Conservation (phyloP, 2,113 vertebrate genomes). For the Mus spicilegus region DNA sequence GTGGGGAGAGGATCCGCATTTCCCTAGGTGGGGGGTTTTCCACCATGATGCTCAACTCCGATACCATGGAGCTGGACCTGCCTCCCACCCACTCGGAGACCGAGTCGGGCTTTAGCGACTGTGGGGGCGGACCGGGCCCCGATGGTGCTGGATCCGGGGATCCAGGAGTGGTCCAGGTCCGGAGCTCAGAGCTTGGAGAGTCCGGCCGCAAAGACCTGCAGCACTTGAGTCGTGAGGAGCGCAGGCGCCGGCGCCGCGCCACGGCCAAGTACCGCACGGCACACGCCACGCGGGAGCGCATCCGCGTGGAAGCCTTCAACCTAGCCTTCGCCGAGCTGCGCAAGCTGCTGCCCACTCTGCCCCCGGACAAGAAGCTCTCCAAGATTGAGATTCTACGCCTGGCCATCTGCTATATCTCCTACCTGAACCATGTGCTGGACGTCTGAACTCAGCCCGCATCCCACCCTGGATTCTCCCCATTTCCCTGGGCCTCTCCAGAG, state of each 20-base stretch:
- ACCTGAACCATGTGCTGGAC: constrained; percentile 90
- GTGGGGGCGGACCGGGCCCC: constrained; percentile 75
- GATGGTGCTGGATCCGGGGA: rapidly evolving
- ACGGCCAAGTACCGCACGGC: constrained; percentile 90
- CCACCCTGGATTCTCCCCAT: not conserved
- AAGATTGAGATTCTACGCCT: constrained; percentile 90
- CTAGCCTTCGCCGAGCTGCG: constrained; percentile 89
- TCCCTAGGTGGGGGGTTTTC: rapidly evolving
- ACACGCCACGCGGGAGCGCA: constrained; percentile 89
- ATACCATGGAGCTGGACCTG: constrained; percentile 84
- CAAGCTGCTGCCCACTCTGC: constrained; percentile 89
- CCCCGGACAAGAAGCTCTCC: constrained; percentile 90
- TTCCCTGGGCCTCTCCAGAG: not conserved
- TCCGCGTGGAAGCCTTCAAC: constrained; percentile 90
- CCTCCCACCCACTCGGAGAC: constrained; percentile 83
- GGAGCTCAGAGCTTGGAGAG: constrained; percentile 82
- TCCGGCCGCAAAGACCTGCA: constrained; percentile 84
- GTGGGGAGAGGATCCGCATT: constrained; percentile 54
- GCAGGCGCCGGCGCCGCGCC: constrained; percentile 85
- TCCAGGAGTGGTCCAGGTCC: constrained; percentile 67
- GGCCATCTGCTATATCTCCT: constrained; percentile 90
- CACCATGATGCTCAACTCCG: constrained; percentile 88
- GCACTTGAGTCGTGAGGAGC: constrained; percentile 86
- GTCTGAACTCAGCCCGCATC: constrained; percentile 51
- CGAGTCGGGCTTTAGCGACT: constrained; percentile 86